Conservation (phyloP, 2,113 vertebrate species). For the Petrocephalus zakoni region DNA sequence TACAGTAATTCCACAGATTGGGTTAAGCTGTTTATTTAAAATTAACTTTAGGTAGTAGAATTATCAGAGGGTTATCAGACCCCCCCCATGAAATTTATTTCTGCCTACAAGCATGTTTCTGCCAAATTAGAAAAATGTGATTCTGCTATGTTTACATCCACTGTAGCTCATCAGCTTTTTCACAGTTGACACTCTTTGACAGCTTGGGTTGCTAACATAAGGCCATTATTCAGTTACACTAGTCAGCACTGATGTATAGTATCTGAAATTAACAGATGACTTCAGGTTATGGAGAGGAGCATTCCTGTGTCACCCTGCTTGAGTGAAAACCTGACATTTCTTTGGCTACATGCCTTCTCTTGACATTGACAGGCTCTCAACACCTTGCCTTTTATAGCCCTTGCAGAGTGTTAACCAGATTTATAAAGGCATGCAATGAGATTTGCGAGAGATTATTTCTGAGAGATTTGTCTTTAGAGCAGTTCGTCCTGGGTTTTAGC, state of each 20-base stretch:
- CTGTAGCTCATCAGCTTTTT: too few species aligned
- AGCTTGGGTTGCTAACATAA: too few species aligned
- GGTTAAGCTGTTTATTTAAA: too few species aligned
- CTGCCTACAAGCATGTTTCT: too few species aligned
- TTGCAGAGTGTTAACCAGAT: neutral
- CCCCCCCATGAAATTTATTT: too few species aligned
- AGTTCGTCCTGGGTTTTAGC: neutral
- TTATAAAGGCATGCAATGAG: neutral
- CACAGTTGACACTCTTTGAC: too few species aligned
- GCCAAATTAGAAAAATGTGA: too few species aligned
- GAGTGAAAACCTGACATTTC: neutral
- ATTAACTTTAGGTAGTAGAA: too few species aligned
- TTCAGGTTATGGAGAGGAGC: neutral
- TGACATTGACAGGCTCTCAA: neutral
- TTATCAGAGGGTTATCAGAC: too few species aligned
- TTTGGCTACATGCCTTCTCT: neutral
- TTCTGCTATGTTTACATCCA: too few species aligned
- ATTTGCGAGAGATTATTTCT: neutral
- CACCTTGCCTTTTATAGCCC: neutral
- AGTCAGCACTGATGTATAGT: neutral
- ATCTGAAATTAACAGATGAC: neutral
- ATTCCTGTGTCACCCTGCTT: neutral
- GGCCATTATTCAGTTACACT: too few species aligned
- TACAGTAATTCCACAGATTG: neutral
- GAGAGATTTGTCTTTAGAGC: neutral